Percentiles rank a stretch among this genome's conserved stretches.
These are phyloP conservation scores for Syrphus vitripennis DNA, from an alignment of 2,888 invertebrate species.

Conservation along the genomic window DNA sequence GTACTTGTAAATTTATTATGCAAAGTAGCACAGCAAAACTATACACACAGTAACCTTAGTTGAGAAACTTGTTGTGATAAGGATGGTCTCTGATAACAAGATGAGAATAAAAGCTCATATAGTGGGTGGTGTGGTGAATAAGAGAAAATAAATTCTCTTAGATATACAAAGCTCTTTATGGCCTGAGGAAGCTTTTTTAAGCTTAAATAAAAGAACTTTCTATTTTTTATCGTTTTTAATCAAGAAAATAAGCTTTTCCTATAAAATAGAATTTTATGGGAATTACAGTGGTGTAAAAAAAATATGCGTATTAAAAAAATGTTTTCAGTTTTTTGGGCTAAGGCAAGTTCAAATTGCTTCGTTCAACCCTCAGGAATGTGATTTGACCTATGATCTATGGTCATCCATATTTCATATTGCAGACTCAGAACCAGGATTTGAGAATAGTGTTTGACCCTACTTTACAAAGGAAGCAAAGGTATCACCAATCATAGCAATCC, in stretches of 20 bases:
- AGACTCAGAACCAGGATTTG: too few relatives aligned
- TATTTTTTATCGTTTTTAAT: too few relatives aligned
- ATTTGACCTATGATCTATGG: too few relatives aligned
- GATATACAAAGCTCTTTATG: neutral
- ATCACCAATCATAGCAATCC: too few relatives aligned
- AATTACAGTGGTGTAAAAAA: neutral
- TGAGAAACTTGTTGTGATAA: constrained; percentile 20
- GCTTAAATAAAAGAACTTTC: neutral
- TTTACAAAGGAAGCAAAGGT: too few relatives aligned
- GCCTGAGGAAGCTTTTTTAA: neutral
- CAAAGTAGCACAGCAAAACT: neutral
- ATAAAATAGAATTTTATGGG: neutral
- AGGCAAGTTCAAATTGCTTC: too few relatives aligned
- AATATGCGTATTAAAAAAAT: too few relatives aligned
- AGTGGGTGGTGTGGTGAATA: constrained; percentile 37
- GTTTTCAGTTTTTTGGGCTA: too few relatives aligned
- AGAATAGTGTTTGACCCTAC: too few relatives aligned
- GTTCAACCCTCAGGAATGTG: too few relatives aligned
- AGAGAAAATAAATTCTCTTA: neutral
- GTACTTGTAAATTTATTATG: neutral
- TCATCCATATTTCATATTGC: too few relatives aligned
- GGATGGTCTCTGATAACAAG: constrained; percentile 28
- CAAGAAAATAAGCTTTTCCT: neutral
- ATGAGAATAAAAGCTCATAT: neutral
- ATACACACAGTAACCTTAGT: neutral